These are phyloP conservation scores for Pachydiplax longipennis DNA, from an alignment of 2,888 invertebrate genomes.

Conservation along the genomic window DNA sequence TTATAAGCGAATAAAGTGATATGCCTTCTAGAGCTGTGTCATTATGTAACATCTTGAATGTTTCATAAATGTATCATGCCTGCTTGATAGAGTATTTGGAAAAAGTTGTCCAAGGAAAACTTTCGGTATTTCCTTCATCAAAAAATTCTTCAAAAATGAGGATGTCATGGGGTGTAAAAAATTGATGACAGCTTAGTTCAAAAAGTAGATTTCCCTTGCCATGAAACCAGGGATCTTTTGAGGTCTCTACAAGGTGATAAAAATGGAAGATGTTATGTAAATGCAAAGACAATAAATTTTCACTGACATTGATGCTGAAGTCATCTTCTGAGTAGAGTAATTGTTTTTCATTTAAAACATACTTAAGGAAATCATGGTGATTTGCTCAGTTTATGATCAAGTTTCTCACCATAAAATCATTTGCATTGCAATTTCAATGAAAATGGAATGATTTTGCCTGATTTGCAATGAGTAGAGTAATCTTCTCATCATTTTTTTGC, in stretches of 20 bases:
- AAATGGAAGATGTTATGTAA: neutral
- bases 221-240: neutral
- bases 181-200: neutral
- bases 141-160: neutral
- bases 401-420: neutral
- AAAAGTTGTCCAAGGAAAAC: neutral
- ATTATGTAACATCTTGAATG: neutral
- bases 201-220: neutral
- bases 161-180: neutral
- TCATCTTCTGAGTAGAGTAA: neutral
- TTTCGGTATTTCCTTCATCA: neutral
- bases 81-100: neutral
- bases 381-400: neutral
- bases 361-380: neutral
- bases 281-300: slow-evolving; percentile 41
- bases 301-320: neutral
- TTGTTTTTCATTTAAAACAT: neutral
- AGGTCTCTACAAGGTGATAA: neutral
- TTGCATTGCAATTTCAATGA: neutral
- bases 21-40: neutral
- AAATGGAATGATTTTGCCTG: neutral
- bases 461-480: neutral
- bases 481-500: neutral
- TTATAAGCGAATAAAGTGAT: slow-evolving; percentile 21
- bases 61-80: neutral